Evolutionary conservation across 2,797 vertebrate genomes (phyloP), one percentile per base, ranked within the genome.

Genomic region (Dicrostonyx torquatus): DNA sequence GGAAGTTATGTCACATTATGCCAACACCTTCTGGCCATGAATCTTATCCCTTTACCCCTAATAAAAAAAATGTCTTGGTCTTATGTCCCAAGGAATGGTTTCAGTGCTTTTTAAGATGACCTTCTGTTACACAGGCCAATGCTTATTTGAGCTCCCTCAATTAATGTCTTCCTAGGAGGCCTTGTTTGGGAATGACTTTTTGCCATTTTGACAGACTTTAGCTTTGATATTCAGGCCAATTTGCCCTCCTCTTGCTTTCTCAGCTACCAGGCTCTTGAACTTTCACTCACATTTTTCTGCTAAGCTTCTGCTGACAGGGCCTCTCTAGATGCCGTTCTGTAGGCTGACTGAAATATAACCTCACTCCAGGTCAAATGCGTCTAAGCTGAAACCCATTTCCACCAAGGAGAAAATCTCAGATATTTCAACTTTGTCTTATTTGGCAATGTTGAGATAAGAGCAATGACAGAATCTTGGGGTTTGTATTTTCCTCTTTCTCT

Each of bases 111-210:
- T 70, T 64, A 93, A 94, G 73, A 88, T 84, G 45, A 91, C 45
- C 66, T 73, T 90, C 75, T 60, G 77, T 95, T 58, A 83, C 76
- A 91, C 4, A 94, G 93, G 53, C 68, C 90, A 95, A 76, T 53
- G 82, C 84, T 94, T 96, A 91, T 88, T 95, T 95, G 93, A 97
- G 37, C 55, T 72, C 97, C 15, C 73, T 96, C 97, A 98, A 97
- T 94, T 98, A 97, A 95, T 90, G 91, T 7, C 31, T 95, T 97
- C 90, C 87, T 83, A 89, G 50, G 94, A 94, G 95, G 14, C 78
- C 91, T 90, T 95, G 26, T 94, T 97, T 97, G 94, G 78, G 97
- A 98, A 94, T 95, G 12, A 97, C 64, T 94, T 96, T 87, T 86
- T 97, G 50, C 53, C 82, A 93, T 93, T 58, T 93, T 98, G 92